phyloP scores from a whole-genome alignment of 2,797 vertebrate species.

The Cheracebus regulus region DNA sequence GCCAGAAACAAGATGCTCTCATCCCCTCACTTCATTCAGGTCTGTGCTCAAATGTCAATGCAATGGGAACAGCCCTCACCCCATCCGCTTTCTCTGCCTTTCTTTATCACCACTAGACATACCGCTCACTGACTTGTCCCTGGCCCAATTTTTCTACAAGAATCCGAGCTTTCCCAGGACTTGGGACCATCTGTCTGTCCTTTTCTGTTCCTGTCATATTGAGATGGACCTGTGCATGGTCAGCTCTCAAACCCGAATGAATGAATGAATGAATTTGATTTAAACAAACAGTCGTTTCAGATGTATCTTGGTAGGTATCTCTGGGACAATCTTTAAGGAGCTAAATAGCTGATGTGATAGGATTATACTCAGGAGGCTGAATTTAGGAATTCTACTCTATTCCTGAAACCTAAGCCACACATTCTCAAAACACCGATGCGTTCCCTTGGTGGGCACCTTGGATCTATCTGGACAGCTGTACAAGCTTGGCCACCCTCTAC shows the following conservation, averaged over 20 bases:
- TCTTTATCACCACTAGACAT: background rate
- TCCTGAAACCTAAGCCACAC: background rate
- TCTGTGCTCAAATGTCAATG: background rate
- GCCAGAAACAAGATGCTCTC: background rate
- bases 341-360: too few relatives aligned
- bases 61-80: rapidly evolving
- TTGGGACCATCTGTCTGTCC: background rate
- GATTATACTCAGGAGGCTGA: background rate
- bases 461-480: background rate
- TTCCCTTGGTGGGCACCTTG: background rate
- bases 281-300: background rate
- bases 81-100: background rate
- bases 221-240: too few relatives aligned
- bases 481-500: rapidly evolving
- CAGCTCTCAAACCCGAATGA: rapidly evolving
- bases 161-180: rapidly evolving
- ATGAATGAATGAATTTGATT: background rate
- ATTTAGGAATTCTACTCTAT: background rate
- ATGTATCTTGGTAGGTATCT: too few relatives aligned
- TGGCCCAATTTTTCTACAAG: background rate
- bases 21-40: background rate
- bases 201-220: background rate
- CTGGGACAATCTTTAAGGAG: background rate
- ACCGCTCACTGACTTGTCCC: rapidly evolving
- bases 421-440: background rate